Base-by-base conservation (phyloP, 2,888 invertebrate species). In the Eilema depressum region DNA sequence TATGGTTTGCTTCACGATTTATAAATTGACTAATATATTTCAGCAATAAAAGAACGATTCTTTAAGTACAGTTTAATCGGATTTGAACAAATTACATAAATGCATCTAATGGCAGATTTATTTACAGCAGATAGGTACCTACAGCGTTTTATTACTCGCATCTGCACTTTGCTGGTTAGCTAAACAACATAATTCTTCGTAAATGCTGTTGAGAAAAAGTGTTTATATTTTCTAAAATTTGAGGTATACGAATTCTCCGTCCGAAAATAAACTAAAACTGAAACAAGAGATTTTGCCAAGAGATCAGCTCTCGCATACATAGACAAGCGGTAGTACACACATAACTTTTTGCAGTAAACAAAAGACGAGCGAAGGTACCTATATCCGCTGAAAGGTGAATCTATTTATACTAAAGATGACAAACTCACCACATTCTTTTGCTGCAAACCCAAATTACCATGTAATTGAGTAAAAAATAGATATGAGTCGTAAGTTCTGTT, bases 251-350 rank as follows among this genome's bases (percentile, higher is more conserved):
- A 85, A 88, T 86, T 86, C 84, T 68, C 69, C 68, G 80, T 88
- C 88, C 85, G 70, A 77, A 91, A 92, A 92, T 92, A 92, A 89
- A 87, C 84, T 73, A 78, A 86, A 88, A 88, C 82, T 87, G 87
- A 90, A 91, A 88, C 89, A 87, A 89, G 90, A 84, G 83, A 81
- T 89, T 88, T 88, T 92, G 92, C 92, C 92, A 92, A 92, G 91
- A 92, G 89, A 79, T 83, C 83, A 80, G 75, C 76, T 71, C 76
- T 77, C 76, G 66, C 80, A 75, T 69, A 80, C 71, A 74, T 71
- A 81, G 75, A 76, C 72, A 75, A 68, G 57, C 63, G 47, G 66
- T 56, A 76, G 76, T 73, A 70, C 69, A 77, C 73, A 63, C 53
- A 53, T 73, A 76, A 74, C 75, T 77, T 86, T 88, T 87, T 85